These are phyloP conservation scores for Eulemur rubriventer DNA, from an alignment of 2,797 vertebrate genomes.

Conservation along the genomic window DNA sequence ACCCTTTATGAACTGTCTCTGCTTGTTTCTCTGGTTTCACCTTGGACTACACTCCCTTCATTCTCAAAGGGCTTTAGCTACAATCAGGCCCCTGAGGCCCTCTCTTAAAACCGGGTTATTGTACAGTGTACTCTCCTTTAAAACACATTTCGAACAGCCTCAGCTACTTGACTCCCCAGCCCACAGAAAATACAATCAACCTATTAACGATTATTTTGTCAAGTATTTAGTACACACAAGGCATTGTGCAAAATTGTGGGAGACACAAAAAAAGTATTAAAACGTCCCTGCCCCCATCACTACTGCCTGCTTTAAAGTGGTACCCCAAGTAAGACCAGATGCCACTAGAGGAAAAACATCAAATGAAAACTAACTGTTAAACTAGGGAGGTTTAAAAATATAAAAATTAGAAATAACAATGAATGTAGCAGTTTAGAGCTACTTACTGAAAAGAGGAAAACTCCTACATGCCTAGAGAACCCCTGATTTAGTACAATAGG, in stretches of 20 bases:
- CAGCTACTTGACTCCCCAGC: not conserved
- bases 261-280: not conserved
- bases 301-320: not conserved
- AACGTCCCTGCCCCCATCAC: not conserved
- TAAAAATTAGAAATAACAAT: not conserved
- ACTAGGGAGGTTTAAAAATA: not conserved
- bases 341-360: not conserved
- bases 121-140: not conserved
- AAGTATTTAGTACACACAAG: not conserved
- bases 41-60: not conserved
- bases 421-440: not conserved
- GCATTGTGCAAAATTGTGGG: not conserved
- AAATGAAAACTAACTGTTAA: conserved; percentile 34
- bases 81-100: not conserved
- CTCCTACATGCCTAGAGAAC: not conserved
- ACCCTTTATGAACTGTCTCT: not conserved
- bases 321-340: not conserved
- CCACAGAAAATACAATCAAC: not conserved
- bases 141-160: not conserved
- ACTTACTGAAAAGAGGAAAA: not conserved
- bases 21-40: not conserved
- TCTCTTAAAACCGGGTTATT: not conserved
- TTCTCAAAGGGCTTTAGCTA: conserved; percentile 1
- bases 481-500: not conserved
- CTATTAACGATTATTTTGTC: not conserved